A percentile compares a stretch with the other conserved stretches of the same genome.
phyloP scores from a whole-genome alignment of 2,888 invertebrate species.

The Endotricha flammealis region DNA sequence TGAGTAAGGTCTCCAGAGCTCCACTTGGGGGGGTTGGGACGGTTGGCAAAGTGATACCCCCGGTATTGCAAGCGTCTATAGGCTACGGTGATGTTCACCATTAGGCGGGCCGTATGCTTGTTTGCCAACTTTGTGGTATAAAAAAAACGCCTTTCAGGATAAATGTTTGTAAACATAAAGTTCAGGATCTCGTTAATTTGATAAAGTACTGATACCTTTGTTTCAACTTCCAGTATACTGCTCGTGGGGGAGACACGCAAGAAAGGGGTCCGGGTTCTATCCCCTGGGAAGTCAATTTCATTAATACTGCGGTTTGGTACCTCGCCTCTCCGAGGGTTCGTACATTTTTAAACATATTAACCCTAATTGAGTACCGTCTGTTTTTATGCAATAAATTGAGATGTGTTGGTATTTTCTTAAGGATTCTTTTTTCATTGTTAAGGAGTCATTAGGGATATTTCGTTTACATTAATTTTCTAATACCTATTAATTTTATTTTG shows the following conservation, averaged over 20 bases:
- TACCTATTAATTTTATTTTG: no score
- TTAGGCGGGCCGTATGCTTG: no score
- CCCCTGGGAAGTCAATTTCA: conserved; percentile 72
- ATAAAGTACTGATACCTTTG: conserved; percentile 41
- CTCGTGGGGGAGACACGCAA: conserved; percentile 29
- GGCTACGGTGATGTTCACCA: no score
- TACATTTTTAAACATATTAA: conserved; percentile 70
- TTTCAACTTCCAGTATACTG: conserved; percentile 34
- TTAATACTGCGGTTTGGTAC: conserved; percentile 62
- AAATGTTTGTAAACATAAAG: conserved; percentile 24
- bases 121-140: neutral
- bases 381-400: conserved; percentile 57
- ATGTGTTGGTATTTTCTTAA: no score
- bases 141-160: conserved; percentile 18
- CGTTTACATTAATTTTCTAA: no score
- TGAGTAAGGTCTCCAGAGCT: no score
- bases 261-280: conserved; percentile 38
- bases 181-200: conserved; percentile 38
- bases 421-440: no score
- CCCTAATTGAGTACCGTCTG: conserved; percentile 64
- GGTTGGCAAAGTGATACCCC: no score
- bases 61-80: no score
- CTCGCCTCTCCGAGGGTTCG: conserved; percentile 32
- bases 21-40: no score
- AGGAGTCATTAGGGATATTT: no score